Percentiles rank a stretch among this genome's conserved stretches.
Evolutionary conservation across 2,888 invertebrate genomes (phyloP).

Genomic region (Labia minor): DNA sequence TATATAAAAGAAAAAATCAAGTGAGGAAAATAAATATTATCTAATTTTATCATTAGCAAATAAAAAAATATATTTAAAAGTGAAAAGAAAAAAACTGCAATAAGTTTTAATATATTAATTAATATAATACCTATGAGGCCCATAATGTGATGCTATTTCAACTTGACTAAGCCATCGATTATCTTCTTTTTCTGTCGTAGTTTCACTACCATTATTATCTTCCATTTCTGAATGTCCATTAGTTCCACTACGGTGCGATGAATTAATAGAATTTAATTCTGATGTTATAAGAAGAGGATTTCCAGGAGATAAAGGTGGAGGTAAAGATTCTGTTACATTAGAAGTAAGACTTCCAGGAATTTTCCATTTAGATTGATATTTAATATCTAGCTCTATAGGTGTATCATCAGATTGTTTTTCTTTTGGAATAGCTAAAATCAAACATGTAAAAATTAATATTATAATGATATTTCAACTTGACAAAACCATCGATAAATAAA

Average conservation of each 20-base stretch:
- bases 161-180: slow-evolving; percentile 93
- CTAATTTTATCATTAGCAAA: too few relatives aligned
- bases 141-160: slow-evolving; percentile 93
- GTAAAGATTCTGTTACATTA: slow-evolving; percentile 49
- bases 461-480: too few relatives aligned
- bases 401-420: slow-evolving; percentile 80
- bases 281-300: slow-evolving; percentile 49
- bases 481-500: slow-evolving; percentile 15
- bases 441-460: slow-evolving; percentile 16
- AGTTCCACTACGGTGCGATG: slow-evolving; percentile 25
- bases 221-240: slow-evolving; percentile 26
- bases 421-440: slow-evolving; percentile 53
- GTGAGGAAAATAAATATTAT: too few relatives aligned
- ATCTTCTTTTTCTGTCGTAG: slow-evolving; percentile 37
- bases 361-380: slow-evolving; percentile 81
- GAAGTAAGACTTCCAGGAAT: slow-evolving; percentile 38
- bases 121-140: slow-evolving; percentile 58
- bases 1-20: too few relatives aligned
- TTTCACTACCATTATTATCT: slow-evolving; percentile 38
- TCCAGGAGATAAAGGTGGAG: slow-evolving; percentile 61
- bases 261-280: slow-evolving; percentile 30
- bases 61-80: too few relatives aligned
- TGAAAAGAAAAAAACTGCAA: too few relatives aligned
- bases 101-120: too few relatives aligned
- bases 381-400: slow-evolving; percentile 72